Evolutionary conservation across 2,113 vertebrate species (phyloP).

Genomic region (Pteronura brasiliensis): DNA sequence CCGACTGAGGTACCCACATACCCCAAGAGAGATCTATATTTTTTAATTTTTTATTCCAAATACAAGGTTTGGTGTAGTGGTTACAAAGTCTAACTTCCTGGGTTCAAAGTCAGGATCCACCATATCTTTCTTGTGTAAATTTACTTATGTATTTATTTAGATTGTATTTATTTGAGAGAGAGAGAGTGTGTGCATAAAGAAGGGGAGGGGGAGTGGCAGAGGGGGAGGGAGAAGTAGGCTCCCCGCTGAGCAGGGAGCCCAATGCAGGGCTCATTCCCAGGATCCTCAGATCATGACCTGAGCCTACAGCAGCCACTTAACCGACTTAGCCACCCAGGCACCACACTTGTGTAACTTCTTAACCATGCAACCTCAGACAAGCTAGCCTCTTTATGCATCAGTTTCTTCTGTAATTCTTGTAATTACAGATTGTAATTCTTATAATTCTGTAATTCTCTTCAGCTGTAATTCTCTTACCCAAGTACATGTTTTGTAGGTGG

Average conservation of each 20-base stretch:
- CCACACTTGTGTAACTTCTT: not conserved
- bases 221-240: not conserved
- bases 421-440: too few relatives aligned
- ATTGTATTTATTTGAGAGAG: not conserved
- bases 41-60: not conserved
- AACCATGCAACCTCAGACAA: not conserved
- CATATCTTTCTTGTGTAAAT: not conserved
- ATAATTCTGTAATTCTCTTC: too few relatives aligned
- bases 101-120: not conserved
- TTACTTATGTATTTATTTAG: not conserved
- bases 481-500: not conserved
- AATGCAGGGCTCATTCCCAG: not conserved
- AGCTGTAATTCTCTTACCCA: not conserved
- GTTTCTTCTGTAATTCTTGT: too few relatives aligned
- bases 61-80: not conserved
- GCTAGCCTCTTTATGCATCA: not conserved
- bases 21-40: not conserved
- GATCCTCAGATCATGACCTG: not conserved
- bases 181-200: rapidly evolving
- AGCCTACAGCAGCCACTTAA: not conserved
- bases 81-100: not conserved
- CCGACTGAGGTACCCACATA: not conserved
- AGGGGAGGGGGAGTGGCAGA: not conserved
- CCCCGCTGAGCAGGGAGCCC: not conserved
- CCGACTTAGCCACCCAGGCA: not conserved